Evolutionary conservation across 2,888 invertebrate genomes (phyloP).

Genomic region (Arrhopalites spinosus): DNA sequence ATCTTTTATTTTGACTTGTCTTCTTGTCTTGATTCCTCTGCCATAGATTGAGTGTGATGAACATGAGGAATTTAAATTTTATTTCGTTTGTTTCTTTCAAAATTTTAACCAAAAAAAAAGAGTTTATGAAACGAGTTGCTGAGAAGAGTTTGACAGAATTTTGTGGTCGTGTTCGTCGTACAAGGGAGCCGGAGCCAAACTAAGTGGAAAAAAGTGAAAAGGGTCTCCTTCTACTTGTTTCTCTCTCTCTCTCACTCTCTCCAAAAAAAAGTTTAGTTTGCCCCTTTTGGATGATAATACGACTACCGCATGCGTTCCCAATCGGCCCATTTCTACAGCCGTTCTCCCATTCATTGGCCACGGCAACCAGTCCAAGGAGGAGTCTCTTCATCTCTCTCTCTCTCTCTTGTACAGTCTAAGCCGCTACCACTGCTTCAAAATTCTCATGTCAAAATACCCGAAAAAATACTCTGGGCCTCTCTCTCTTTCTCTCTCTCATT

Average conservation of each 20-base stretch:
- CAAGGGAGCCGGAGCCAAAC: constrained; percentile 30
- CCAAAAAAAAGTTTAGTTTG: constrained; percentile 20
- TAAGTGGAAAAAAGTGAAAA: constrained; percentile 27
- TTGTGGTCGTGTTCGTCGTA: constrained; percentile 7
- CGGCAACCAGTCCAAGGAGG: constrained; percentile 22
- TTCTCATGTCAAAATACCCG: neutral
- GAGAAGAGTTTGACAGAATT: constrained; percentile 21
- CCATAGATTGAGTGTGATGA: neutral
- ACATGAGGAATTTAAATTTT: neutral
- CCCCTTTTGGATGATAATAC: constrained; percentile 42
- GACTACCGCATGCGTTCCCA: constrained; percentile 47
- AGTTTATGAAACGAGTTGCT: neutral
- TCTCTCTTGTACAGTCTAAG: neutral
- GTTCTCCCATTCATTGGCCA: constrained; percentile 32
- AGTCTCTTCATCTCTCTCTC: constrained; percentile 30
- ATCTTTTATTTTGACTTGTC: too few relatives aligned
- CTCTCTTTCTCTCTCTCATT: neutral
- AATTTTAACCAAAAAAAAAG: neutral
- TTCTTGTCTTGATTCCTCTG: neutral
- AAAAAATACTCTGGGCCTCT: neutral
- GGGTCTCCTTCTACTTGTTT: constrained; percentile 14
- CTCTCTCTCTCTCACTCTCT: too few relatives aligned
- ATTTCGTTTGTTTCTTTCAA: neutral
- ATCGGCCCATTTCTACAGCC: constrained; percentile 41
- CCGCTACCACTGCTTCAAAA: neutral